Base-by-base conservation (phyloP, 2,797 vertebrate species). In the Emys orbicularis region DNA sequence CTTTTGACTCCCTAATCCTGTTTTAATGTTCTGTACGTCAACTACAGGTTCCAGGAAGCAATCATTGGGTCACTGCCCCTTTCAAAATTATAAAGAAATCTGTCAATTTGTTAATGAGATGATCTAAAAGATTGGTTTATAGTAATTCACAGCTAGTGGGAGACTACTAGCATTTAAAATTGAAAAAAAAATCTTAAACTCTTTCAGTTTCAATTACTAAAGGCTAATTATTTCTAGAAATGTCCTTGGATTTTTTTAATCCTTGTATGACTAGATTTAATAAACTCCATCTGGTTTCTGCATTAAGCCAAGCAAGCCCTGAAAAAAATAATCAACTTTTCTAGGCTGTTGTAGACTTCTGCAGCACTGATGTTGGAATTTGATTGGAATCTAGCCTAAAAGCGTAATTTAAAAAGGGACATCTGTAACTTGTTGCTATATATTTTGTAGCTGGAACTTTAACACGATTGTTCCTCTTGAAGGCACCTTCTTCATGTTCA, bases 371-470 rank as follows among this genome's bases (percentile, higher is more conserved):
- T 52, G 23, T 83, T 94, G 47, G 47, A 90, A 8, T 81, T 95
- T 84, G 56, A 93, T 81, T 47, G 19, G 82, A 91, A 68, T 86
- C 16, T 83, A 86, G 5, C 56, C 68, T 90, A 47, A 81, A 91
- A 76, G 9, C 15, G 3, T 93, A 87, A 12, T 94, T 49, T 95
- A 54, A 65, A 79, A 90, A 83, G 95, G 87, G 49, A 2, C 19
- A 4, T 89, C 74, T 93, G 87, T 88, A 90, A 52, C 12, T 52
- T 94, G 79, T 50, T 84, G 34, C 29, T 89, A 53, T 4, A 16
- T 92, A 53, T 92, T 93, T 97, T 94, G 83, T 96, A 25, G 87
- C 31, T 93, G 61, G 59, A 96, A 89, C 79, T 85, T 87, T 95
- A 95, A 82, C 41, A 76, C 79, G 4, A 41, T 74, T 96, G n/a